These are phyloP conservation scores for Camptogramma bilineatum DNA, from an alignment of 2,888 invertebrate species.

Conservation along the genomic window DNA sequence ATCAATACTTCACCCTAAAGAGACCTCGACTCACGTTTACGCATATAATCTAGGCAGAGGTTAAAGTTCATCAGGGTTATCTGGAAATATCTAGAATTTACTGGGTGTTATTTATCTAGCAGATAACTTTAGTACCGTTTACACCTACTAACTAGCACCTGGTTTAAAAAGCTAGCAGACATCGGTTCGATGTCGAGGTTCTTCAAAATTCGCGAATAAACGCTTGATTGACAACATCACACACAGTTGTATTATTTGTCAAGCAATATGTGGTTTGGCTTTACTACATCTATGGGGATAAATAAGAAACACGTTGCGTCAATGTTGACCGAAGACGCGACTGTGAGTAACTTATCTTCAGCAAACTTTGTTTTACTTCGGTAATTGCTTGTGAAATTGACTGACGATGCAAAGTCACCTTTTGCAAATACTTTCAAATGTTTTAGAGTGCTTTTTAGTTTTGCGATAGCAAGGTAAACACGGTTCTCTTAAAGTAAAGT, in stretches of 20 bases:
- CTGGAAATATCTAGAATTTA: background rate
- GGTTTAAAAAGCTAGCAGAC: background rate
- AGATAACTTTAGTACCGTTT: background rate
- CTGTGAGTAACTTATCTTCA: slow-evolving; percentile 22
- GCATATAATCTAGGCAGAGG: background rate
- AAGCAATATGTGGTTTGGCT: slow-evolving; percentile 8
- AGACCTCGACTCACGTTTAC: background rate
- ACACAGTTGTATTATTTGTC: background rate
- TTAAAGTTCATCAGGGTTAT: background rate
- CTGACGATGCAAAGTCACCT: slow-evolving; percentile 14
- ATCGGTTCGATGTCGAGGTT: background rate
- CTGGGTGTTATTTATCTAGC: background rate
- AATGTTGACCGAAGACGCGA: slow-evolving; percentile 46
- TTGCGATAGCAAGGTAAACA: background rate
- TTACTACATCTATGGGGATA: background rate
- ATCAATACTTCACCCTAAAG: slow-evolving; percentile 7
- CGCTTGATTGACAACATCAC: slow-evolving; percentile 1
- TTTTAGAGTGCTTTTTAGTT: background rate
- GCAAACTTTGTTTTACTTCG: slow-evolving; percentile 22
- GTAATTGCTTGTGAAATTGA: slow-evolving; percentile 31
- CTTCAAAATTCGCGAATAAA: background rate
- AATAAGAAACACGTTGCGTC: slow-evolving; percentile 48
- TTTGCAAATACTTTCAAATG: slow-evolving; percentile 1
- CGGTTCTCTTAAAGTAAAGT: too few species aligned
- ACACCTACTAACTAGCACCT: background rate